Evolutionary conservation across 2,888 invertebrate species (phyloP).

Genomic region (Aporophyla lueneburgensis): DNA sequence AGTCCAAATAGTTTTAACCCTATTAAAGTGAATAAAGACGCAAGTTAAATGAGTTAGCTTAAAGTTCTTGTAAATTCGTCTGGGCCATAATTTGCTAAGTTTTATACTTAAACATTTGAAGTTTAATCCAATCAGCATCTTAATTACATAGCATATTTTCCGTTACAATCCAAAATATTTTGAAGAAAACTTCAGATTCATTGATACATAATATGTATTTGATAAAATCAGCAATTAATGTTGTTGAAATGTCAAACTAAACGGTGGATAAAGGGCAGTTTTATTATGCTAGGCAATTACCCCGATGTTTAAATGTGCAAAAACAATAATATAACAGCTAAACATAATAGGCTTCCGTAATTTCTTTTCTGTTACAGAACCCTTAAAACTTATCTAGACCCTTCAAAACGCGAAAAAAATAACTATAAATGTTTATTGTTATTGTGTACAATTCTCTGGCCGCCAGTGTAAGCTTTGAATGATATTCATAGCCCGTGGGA

Average conservation of each 20-base stretch:
- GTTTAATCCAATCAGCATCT: too few relatives aligned
- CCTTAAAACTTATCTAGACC: conserved; percentile 48
- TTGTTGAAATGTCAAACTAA: not conserved
- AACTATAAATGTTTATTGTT: conserved; percentile 64
- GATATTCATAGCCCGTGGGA: conserved; percentile 62
- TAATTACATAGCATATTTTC: too few relatives aligned
- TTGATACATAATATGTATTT: too few relatives aligned
- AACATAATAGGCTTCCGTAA: not conserved
- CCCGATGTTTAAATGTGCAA: not conserved
- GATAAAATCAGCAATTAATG: not conserved
- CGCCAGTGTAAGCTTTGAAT: conserved; percentile 54
- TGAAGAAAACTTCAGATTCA: too few relatives aligned
- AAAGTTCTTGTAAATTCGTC: conserved; percentile 6
- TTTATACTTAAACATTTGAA: not conserved
- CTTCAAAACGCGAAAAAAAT: conserved; percentile 60
- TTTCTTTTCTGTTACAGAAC: not conserved
- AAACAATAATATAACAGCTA: not conserved
- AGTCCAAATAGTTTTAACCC: not conserved
- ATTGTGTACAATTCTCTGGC: conserved; percentile 60
- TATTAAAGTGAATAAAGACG: not conserved
- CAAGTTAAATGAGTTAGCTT: conserved; percentile 14
- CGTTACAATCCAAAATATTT: too few relatives aligned
- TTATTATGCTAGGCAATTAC: not conserved
- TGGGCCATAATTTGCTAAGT: conserved; percentile 1
- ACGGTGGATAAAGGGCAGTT: not conserved